Conservation (phyloP, 2,797 vertebrate genomes). For the Malacoraja senta region DNA sequence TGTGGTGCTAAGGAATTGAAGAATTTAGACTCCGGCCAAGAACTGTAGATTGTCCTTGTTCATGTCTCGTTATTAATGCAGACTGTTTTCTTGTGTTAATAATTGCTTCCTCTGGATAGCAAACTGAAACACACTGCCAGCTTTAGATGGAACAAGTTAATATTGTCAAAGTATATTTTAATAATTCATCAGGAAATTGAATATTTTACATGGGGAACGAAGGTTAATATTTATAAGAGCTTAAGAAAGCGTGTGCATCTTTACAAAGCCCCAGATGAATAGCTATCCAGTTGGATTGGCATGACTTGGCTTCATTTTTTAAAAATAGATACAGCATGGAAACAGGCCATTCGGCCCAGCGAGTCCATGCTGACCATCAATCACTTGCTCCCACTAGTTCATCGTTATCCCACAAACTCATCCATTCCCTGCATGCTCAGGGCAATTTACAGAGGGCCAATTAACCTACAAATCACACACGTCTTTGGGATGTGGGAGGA, state of each 20-base stretch:
- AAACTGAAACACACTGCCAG: background rate
- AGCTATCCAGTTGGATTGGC: background rate
- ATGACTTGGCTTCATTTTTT: background rate
- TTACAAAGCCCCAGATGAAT: background rate
- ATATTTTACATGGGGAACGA: background rate
- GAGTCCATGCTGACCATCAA: too few species aligned
- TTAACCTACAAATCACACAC: too few species aligned
- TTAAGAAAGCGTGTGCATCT: background rate
- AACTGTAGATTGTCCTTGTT: background rate
- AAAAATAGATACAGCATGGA: too few species aligned
- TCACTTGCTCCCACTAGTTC: too few species aligned
- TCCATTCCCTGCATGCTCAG: too few species aligned
- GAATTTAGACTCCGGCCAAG: background rate
- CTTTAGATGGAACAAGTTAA: conserved; percentile 19
- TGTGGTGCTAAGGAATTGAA: background rate
- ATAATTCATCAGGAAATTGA: conserved; percentile 14
- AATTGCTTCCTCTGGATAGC: background rate
- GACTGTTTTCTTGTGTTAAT: background rate
- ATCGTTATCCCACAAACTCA: too few species aligned
- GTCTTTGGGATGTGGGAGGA: too few species aligned
- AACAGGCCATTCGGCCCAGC: too few species aligned
- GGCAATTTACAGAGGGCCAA: too few species aligned
- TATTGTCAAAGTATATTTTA: background rate
- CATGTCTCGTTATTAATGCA: background rate
- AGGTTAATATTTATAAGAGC: conserved; percentile 3